Evolutionary conservation across 2,113 vertebrate genomes (phyloP).

Genomic region (Deroptyus accipitrinus): DNA sequence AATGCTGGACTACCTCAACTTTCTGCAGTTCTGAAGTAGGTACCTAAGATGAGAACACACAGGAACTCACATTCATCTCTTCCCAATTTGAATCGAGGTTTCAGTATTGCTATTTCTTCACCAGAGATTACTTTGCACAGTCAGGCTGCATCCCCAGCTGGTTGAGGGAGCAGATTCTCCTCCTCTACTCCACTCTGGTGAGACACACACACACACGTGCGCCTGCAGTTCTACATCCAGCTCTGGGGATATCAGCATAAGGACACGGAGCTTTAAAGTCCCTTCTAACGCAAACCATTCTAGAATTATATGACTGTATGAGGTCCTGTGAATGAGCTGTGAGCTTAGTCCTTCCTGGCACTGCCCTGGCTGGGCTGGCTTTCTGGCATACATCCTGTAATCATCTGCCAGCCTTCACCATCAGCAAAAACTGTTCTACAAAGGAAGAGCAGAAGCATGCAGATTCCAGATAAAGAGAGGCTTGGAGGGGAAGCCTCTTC

Average conservation of each 20-base stretch:
- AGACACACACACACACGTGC: not conserved
- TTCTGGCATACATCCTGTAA: too few species aligned
- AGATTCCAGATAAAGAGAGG: not conserved
- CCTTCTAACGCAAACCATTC: not conserved
- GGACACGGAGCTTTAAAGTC: not conserved
- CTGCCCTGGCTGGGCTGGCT: too few species aligned
- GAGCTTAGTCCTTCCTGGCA: not conserved
- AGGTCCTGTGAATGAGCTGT: not conserved
- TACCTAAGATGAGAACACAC: fast-evolving
- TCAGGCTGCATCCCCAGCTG: not conserved
- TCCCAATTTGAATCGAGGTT: fast-evolving
- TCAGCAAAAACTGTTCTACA: not conserved
- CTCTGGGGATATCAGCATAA: not conserved
- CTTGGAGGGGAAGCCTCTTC: not conserved
- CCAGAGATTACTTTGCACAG: not conserved
- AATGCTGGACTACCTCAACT: not conserved
- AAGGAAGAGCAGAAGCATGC: not conserved
- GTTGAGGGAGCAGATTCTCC: not conserved
- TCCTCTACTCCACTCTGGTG: not conserved
- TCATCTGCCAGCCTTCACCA: fast-evolving
- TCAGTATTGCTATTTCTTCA: not conserved
- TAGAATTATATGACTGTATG: fast-evolving
- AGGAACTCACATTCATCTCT: not conserved
- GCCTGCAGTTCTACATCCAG: too few species aligned
- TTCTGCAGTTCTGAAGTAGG: not conserved